Percentiles rank a stretch among this genome's conserved stretches.
These are phyloP conservation scores for Salpingus planirostris DNA, from an alignment of 2,888 invertebrate species.

Conservation along the genomic window DNA sequence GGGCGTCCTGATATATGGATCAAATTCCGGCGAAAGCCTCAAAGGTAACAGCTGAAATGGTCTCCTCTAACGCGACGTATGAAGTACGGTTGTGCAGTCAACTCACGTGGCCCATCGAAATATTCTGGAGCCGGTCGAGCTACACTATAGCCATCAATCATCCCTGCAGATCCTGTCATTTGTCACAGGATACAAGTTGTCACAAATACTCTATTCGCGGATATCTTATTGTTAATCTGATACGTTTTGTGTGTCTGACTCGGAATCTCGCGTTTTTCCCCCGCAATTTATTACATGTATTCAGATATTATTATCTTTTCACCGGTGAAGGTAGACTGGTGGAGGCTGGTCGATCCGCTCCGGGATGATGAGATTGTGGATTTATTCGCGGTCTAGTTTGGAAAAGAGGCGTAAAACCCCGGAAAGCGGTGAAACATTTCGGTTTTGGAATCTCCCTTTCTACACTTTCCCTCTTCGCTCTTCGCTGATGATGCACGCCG, in stretches of 20 bases:
- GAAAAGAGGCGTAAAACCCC: conserved; percentile 6
- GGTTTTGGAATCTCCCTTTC: conserved; percentile 7
- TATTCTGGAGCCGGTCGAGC: conserved; percentile 25
- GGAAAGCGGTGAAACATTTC: conserved; percentile 11
- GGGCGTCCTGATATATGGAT: conserved; percentile 9
- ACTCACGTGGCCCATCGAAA: conserved; percentile 27
- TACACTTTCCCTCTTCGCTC: conserved; percentile 7
- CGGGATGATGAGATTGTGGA: no score
- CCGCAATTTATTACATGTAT: no score
- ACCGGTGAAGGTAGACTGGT: no score
- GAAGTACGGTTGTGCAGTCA: conserved; percentile 14
- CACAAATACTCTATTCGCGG: conserved; percentile 25
- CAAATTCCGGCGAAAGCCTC: conserved; percentile 6
- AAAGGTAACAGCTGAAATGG: conserved; percentile 8
- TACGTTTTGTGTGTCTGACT: conserved; percentile 8
- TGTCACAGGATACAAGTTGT: conserved; percentile 25
- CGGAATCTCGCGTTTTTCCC: neutral
- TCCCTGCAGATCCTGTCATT: conserved; percentile 20
- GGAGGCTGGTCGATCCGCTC: no score
- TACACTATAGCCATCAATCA: conserved; percentile 26
- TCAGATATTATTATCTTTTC: no score
- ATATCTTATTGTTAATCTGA: conserved; percentile 23
- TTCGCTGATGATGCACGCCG: conserved; percentile 15
- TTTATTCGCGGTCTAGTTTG: no score
- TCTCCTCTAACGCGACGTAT: conserved; percentile 5